Percentiles rank a stretch among this genome's conserved stretches.
Conservation (phyloP, 2,113 vertebrate genomes). For the Pseudonaja textilis region DNA sequence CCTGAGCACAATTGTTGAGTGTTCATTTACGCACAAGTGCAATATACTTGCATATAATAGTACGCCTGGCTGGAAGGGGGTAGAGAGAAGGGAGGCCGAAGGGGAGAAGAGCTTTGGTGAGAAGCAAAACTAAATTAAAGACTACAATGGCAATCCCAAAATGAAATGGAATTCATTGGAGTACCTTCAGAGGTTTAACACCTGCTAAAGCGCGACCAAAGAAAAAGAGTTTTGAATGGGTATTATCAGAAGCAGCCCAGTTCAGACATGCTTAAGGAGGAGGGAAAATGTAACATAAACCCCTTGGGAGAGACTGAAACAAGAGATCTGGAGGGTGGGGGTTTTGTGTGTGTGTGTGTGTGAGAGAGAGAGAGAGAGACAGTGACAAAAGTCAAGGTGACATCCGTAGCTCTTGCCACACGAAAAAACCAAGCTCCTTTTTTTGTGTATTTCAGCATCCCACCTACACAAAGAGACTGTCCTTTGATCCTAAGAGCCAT, state of each 20-base stretch:
- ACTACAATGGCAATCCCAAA: background rate
- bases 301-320: background rate
- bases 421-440: background rate
- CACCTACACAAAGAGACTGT: background rate
- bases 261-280: background rate
- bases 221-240: background rate
- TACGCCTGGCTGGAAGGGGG: rapidly evolving
- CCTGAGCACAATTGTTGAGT: background rate
- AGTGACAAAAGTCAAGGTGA: background rate
- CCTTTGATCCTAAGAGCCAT: background rate
- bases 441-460: background rate
- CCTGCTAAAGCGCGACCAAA: conserved; percentile 3
- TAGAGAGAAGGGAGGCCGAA: background rate
- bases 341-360: no score
- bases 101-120: background rate
- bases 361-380: background rate
- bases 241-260: background rate
- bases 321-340: background rate
- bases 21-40: background rate
- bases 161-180: background rate
- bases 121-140: conserved; percentile 12
- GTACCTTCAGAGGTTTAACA: conserved; percentile 29
- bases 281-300: no score
- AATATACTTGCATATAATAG: rapidly evolving
- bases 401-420: background rate